A percentile compares a stretch with the other conserved stretches of the same genome.
Conservation (phyloP, 2,797 vertebrate species). For the Diplodus puntazzo region DNA sequence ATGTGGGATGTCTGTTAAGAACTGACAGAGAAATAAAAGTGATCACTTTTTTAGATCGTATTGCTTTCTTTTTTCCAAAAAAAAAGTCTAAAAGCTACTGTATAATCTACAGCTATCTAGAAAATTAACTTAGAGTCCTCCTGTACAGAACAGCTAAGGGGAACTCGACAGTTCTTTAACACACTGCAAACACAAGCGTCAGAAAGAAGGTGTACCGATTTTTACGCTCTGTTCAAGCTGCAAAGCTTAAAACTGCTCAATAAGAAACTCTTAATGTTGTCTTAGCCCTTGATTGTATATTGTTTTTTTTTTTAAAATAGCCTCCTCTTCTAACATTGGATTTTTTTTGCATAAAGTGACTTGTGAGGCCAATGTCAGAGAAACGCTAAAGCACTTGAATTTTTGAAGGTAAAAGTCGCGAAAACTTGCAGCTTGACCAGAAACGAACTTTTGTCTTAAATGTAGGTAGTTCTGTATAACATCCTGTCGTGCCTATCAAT, state of each 20-base stretch:
- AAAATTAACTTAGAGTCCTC: conserved; percentile 55
- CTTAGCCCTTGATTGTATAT: not conserved
- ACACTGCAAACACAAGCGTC: conserved; percentile 84
- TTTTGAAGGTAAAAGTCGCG: conserved; percentile 20
- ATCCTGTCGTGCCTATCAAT: conserved; percentile 51
- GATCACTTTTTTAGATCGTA: conserved; percentile 52
- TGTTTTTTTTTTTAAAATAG: not conserved
- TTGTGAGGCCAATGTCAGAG: conserved; percentile 38
- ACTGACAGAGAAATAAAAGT: conserved; percentile 58
- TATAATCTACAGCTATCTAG: conserved; percentile 69
- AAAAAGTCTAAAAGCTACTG: conserved; percentile 60
- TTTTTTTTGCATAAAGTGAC: conserved; percentile 50
- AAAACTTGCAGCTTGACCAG: conserved; percentile 60
- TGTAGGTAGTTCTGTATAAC: conserved; percentile 59
- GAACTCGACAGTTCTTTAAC: conserved; percentile 67
- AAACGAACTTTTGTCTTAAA: conserved; percentile 43
- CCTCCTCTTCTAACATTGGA: conserved; percentile 16
- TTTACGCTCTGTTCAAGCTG: conserved; percentile 58
- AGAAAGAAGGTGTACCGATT: conserved; percentile 56
- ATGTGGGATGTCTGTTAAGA: conserved; percentile 46
- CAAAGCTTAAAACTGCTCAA: conserved; percentile 34
- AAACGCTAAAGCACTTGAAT: conserved; percentile 21
- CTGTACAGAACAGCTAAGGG: conserved; percentile 48
- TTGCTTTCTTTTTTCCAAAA: conserved; percentile 32
- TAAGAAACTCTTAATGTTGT: not conserved